These are phyloP conservation scores for Gonatopus flavifemur DNA, from an alignment of 1,140 invertebrate genomes.

Conservation along the genomic window DNA sequence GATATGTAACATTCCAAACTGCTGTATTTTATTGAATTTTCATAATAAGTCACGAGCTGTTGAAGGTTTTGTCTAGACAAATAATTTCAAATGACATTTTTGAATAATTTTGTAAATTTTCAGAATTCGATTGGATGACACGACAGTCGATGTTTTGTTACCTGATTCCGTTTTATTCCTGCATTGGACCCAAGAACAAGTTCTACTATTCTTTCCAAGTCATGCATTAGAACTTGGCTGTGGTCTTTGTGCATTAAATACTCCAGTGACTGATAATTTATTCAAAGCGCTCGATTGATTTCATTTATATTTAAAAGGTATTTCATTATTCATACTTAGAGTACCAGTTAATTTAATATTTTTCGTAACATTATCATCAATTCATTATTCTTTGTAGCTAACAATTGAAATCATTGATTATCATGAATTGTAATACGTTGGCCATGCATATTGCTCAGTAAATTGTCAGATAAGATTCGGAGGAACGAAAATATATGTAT, in stretches of 20 bases:
- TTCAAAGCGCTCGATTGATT: constrained; percentile 34
- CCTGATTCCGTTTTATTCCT: constrained; percentile 44
- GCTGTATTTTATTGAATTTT: background rate
- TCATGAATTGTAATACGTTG: no score
- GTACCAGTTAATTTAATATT: no score
- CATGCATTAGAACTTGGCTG: constrained; percentile 51
- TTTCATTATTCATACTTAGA: no score
- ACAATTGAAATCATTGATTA: no score
- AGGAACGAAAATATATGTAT: no score
- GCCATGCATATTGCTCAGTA: no score
- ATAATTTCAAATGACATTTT: background rate
- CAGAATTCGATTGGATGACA: constrained; percentile 44
- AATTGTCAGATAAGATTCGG: no score
- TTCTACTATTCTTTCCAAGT: constrained; percentile 51
- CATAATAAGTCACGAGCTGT: background rate
- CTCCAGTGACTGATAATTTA: constrained; percentile 20
- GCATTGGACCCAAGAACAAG: constrained; percentile 50
- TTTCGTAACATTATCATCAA: no score
- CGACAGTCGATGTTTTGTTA: constrained; percentile 44
- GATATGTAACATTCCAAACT: background rate
- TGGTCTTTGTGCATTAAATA: constrained; percentile 44
- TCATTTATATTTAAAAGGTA: constrained; percentile 3
- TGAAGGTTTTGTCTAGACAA: background rate
- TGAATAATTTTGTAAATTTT: constrained; percentile 19
- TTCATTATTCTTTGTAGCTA: no score